Base-by-base conservation (phyloP, 2,888 invertebrate genomes). In the Trachelus stipa region DNA sequence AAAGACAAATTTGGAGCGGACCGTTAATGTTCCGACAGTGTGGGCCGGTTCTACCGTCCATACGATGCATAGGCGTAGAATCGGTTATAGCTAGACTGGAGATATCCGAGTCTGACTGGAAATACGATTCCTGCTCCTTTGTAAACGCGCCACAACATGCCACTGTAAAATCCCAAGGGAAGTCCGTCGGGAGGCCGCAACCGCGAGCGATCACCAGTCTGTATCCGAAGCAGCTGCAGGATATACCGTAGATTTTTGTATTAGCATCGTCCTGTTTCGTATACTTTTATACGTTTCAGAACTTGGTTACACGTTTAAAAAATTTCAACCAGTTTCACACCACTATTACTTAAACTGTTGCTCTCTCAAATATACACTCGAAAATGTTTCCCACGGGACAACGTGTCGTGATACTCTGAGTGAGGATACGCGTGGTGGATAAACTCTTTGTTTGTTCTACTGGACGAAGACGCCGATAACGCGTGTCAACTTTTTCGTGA, bases 141-240 rank as follows among this genome's bases (percentile, higher is more conserved):
- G 71, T 30, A 34, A 15, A 31, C 23, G 31, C 31, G 71, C 71
- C 33, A 34, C 12, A 56, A 56, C 56, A 23, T 56, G 23, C 56
- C 56, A 56, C 15, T 56, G 56, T 56, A 35, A 35, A 74, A 74
- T 74, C 37, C 74, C 74, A 34, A 34, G 74, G 34, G 34, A 74
- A 74, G 74, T 33, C 34, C 34, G 31, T 71, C 71, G 30, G 12
- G 33, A 71, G 34, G 34, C 30, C 33, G 34, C 71, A 34, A 33
- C 71, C 34, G 71, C 71, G 12, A 34, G 71, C 33, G 34, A 30
- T 30, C 34, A 34, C 6, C 37, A 34, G 74, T 74, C 23, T 74
- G 23, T 34, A 74, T 30, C 34, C 74, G 37, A 31, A 30, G 74
- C 71, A 71, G 71, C 71, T 34, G 33, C 71, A 33, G 34, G 71